Percentiles rank a stretch among this genome's conserved stretches.
phyloP scores from a whole-genome alignment of 2,797 vertebrate species.

The Cuniculus paca region DNA sequence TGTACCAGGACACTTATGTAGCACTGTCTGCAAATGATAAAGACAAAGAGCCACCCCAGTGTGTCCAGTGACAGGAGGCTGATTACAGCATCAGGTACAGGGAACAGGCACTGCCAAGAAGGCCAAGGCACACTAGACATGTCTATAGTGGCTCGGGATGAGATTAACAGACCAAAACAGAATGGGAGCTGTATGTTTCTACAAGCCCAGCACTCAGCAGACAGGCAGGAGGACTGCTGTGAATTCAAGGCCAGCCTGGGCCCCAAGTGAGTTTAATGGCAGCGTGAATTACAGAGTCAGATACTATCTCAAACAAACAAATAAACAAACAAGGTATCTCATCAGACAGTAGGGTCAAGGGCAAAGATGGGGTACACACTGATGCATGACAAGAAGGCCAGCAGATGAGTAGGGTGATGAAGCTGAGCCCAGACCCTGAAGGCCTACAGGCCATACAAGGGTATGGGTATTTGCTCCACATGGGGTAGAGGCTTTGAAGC shows the following conservation, averaged over 20 bases:
- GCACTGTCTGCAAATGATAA: not conserved
- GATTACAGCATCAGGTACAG: not conserved
- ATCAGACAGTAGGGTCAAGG: not conserved
- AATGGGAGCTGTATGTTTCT: not conserved
- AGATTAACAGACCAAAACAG: not conserved
- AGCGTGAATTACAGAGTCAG: not conserved
- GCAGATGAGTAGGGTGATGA: not conserved
- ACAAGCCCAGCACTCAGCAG: not conserved
- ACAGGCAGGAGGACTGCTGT: not conserved
- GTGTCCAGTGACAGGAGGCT: not conserved
- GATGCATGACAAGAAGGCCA: not conserved
- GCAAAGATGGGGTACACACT: not conserved
- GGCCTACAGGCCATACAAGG: not conserved
- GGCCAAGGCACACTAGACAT: not conserved
- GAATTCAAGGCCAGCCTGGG: not conserved
- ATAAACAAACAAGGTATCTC: not conserved
- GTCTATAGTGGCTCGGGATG: not conserved
- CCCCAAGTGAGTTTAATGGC: not conserved
- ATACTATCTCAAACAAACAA: not conserved
- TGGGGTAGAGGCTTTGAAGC: not conserved
- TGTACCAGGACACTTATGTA: not conserved
- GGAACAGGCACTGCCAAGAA: not conserved
- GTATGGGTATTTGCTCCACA: not conserved
- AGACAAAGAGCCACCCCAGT: not conserved
- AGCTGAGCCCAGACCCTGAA: not conserved